Evolutionary conservation across 2,797 vertebrate species (phyloP).

Genomic region (Spea hammondii): DNA sequence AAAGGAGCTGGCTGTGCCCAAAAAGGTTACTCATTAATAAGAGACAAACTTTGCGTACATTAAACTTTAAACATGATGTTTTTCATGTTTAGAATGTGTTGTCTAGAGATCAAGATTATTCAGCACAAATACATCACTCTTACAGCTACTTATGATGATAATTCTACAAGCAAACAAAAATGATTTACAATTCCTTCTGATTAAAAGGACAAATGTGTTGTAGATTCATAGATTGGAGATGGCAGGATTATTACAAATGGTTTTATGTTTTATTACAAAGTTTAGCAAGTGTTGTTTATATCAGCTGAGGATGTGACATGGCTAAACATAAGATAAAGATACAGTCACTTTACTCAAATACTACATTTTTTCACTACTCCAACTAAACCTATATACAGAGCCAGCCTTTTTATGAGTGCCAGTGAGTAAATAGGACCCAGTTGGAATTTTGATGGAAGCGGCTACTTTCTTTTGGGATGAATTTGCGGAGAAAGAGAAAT

Average conservation of each 20-base stretch:
- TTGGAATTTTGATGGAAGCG: no score
- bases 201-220: slow-evolving; percentile 28
- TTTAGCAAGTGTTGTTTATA: slow-evolving; percentile 16
- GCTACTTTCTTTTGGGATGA: no score
- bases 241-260: slow-evolving; percentile 29
- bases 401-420: no score
- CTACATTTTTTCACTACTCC: no score
- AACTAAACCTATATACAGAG: no score
- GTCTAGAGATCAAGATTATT: slow-evolving; percentile 19
- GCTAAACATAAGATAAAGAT: slow-evolving; percentile 13
- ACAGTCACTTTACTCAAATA: neutral
- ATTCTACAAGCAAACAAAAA: slow-evolving; percentile 41
- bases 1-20: no score
- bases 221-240: slow-evolving; percentile 36
- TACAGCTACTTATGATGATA: slow-evolving; percentile 27
- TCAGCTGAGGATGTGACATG: slow-evolving; percentile 4
- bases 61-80: slow-evolving; percentile 19
- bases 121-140: neutral
- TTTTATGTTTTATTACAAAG: slow-evolving; percentile 12
- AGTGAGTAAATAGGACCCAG: no score
- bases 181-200: slow-evolving; percentile 43
- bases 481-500: no score
- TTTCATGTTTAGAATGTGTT: neutral
- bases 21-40: neutral
- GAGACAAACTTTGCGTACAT: neutral